These are phyloP conservation scores for Sebastolobus altivelis DNA, from an alignment of 2,797 vertebrate genomes.

Conservation along the genomic window DNA sequence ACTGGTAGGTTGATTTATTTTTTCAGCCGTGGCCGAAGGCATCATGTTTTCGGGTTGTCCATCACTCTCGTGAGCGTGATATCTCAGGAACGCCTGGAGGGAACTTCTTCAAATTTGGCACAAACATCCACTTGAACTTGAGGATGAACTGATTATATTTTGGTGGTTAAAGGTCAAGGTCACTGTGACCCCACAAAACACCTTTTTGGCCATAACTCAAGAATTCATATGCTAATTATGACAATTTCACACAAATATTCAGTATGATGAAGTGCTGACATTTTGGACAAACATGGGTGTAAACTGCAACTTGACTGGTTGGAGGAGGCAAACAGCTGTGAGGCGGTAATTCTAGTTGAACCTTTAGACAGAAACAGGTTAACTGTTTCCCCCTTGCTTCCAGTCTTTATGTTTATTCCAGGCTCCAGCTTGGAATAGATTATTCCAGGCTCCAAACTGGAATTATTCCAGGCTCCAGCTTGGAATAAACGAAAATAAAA, in stretches of 20 bases:
- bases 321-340: neutral
- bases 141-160: no score
- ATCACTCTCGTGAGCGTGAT: no score
- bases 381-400: neutral
- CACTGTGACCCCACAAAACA: neutral
- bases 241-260: neutral
- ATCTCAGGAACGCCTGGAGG: no score
- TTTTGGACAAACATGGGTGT: neutral
- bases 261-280: neutral
- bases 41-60: no score
- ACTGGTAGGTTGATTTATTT: no score
- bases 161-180: no score
- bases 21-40: no score
- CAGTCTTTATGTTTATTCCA: neutral
- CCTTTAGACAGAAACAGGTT: neutral
- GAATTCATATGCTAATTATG: neutral
- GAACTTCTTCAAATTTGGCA: no score
- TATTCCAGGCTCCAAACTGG: neutral
- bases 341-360: neutral
- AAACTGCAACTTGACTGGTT: constrained; percentile 1
- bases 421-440: no score
- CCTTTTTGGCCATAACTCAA: neutral
- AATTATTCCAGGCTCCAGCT: neutral
- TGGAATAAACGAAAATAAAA: neutral
- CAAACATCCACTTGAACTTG: no score